Evolutionary conservation across 2,888 invertebrate genomes (phyloP).

Genomic region (Lobophora halterata): DNA sequence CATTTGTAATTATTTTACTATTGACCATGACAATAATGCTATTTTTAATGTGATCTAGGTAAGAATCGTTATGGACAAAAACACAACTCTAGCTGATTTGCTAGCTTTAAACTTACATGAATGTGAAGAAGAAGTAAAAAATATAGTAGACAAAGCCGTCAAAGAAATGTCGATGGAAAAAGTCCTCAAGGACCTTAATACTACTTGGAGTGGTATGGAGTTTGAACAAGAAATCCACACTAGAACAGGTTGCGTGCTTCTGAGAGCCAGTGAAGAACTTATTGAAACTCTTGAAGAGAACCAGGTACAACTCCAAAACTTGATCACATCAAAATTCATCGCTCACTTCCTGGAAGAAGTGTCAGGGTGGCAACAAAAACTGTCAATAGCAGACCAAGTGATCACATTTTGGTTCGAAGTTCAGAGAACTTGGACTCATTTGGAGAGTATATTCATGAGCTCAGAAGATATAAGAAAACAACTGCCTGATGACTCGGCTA

Average conservation of each 20-base stretch:
- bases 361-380: slow-evolving; percentile 95
- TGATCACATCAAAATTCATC: slow-evolving; percentile 98
- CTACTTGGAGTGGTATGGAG: slow-evolving; percentile 96
- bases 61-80: slow-evolving; percentile 95
- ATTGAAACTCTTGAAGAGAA: slow-evolving; percentile 99
- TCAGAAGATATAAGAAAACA: slow-evolving; percentile 98
- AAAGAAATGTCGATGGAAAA: slow-evolving; percentile 99
- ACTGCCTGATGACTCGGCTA: slow-evolving; percentile 94
- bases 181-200: slow-evolving; percentile 92
- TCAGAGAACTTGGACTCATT: slow-evolving; percentile 97
- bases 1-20: background rate
- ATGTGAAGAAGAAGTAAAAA: slow-evolving; percentile 98
- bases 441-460: slow-evolving; percentile 98
- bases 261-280: slow-evolving; percentile 95
- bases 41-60: slow-evolving; percentile 80
- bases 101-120: slow-evolving; percentile 95
- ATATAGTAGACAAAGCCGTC: slow-evolving; percentile 98
- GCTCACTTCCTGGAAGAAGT: slow-evolving; percentile 97
- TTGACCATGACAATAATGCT: slow-evolving; percentile 2
- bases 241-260: slow-evolving; percentile 91
- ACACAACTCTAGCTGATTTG: slow-evolving; percentile 95
- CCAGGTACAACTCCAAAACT: slow-evolving; percentile 97
- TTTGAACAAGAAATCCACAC: slow-evolving; percentile 94
- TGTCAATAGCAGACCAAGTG: slow-evolving; percentile 96
- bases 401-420: slow-evolving; percentile 97